Base-by-base conservation (phyloP, 2,888 invertebrate species). In the Cyclophora punctaria region DNA sequence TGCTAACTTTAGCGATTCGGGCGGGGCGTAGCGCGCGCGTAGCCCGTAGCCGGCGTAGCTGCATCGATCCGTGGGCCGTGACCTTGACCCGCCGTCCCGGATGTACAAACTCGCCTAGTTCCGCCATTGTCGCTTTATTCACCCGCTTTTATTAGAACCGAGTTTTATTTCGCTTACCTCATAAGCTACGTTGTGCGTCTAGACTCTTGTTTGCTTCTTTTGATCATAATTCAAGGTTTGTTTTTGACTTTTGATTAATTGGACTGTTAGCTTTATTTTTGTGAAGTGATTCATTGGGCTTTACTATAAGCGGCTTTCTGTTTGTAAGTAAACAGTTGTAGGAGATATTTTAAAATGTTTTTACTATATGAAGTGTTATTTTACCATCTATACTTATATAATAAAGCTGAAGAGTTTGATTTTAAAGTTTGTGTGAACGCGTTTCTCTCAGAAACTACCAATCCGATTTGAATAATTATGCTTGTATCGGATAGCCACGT, bases 41-140 rank as follows among this genome's bases (percentile, higher is more conserved):
- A 71, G 72, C 69, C 67, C 70, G 68, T 71, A 78, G 78, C 76
- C 74, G 37, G 37, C 80, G 81, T 81, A 81, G 90, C 91, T 90
- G 89, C 89, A 91, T 91, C 91, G 91, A 90, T 90, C 90, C 85
- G 76, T 81, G 79, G 82, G 78, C 87, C 89, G 89, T 90, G 91
- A 91, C 91, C 91, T 90, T 91, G 91, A 90, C 91, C 90, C 78
- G 90, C 86, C 87, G 80, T 86, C 87, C 87, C 88, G 86, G 88
- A 83, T 84, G 80, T 82, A 71, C 66, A 63, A 41, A 63, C 71
- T 79, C 73, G 78, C 78, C 80, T 74, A 79, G 77, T 80, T 80
- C 78, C 80, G 80, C 81, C 71, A 80, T 80, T 82, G 78, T 80
- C 78, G 78, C 78, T 79, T 71, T 72, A 71, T 74, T 73, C 73